These are phyloP conservation scores for Coregonus suidteri DNA, from an alignment of 2,797 vertebrate species.

Conservation along the genomic window DNA sequence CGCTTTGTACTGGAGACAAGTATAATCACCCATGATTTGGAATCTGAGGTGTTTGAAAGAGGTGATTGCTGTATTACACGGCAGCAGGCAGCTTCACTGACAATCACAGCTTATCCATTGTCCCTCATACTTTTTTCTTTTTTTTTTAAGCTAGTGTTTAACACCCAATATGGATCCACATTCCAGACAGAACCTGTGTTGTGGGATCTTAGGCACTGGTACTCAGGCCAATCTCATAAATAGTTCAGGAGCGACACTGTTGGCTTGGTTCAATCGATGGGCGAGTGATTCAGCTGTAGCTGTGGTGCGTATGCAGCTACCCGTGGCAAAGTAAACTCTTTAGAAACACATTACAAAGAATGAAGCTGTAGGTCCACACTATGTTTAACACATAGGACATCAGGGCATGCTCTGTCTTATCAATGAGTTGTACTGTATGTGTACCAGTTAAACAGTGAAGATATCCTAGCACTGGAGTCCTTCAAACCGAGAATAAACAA, in stretches of 20 bases:
- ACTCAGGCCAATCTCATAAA: slow-evolving; percentile 12
- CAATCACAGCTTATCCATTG: too few species aligned
- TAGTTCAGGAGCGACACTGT: slow-evolving; percentile 33
- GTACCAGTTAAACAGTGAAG: neutral
- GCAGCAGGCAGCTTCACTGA: too few species aligned
- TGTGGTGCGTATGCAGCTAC: slow-evolving; percentile 9
- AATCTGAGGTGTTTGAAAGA: slow-evolving; percentile 53
- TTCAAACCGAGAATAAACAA: neutral
- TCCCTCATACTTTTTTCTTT: too few species aligned
- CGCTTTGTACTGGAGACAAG: slow-evolving; percentile 59
- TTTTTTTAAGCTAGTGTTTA: slow-evolving; percentile 10
- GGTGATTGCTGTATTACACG: slow-evolving; percentile 33
- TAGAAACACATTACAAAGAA: neutral
- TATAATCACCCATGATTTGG: slow-evolving; percentile 59
- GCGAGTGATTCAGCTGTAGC: slow-evolving; percentile 29
- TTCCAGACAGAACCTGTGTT: neutral
- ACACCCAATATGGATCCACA: slow-evolving; percentile 1
- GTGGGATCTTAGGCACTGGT: slow-evolving; percentile 29
- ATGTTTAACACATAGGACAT: neutral
- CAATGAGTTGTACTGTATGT: neutral
- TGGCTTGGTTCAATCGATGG: slow-evolving; percentile 30
- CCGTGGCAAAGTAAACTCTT: neutral
- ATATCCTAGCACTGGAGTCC: neutral
- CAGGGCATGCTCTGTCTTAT: neutral
- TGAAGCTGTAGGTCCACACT: neutral